Evolutionary conservation across 64 coral and sea anemone species (phyloP), one percentile per base, ranked within the genome.

Genomic region (Montipora foliosa): DNA sequence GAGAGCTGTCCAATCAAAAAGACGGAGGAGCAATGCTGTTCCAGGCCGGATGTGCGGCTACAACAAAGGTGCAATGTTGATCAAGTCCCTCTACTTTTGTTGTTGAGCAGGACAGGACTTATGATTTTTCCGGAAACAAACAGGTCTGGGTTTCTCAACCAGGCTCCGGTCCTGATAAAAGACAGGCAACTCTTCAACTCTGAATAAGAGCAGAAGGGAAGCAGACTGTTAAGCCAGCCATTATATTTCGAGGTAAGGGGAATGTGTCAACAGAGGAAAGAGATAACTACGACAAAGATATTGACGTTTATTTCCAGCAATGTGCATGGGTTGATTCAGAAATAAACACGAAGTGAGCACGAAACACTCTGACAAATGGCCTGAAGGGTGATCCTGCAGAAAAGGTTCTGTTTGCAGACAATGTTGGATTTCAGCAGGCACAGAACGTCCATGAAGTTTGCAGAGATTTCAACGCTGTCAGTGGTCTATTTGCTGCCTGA

Each of bases 351-450:
- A 51, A 93, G 49, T 93, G 92, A 77, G 48, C 80, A 16, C 17
- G 19, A 64, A 64, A 64, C 61, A 64, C 61, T 64, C 61, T 64
- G 61, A 90, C 84, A 62, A 64, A 90, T 78, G 93, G 92, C 44
- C 61, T 94, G 81, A 78, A 87, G 48, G 80, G 89, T 72, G 78
- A 77, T 60, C 14, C 8, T 53, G 64, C 78, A 12, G 92, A 94
- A 77, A 94, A 94, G 81, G 92, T 94, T 6, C 52, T 94, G 12
- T 94, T 94, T 94, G 85, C 77, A 59, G 92, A 89, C 82, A 72
- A 87, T 87, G 67, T 87, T 87, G 67, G 84, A 66, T 87, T 87
- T 3, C 84, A 87, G 8, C 67, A 74, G 73, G 8, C 68, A 5
- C 67, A 87, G 8, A 17, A 0, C 2, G 74, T 87, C 45, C 84